Evolutionary conservation across 2,797 vertebrate species (phyloP), one percentile per base, ranked within the genome.

Genomic region (Alectoris magna): DNA sequence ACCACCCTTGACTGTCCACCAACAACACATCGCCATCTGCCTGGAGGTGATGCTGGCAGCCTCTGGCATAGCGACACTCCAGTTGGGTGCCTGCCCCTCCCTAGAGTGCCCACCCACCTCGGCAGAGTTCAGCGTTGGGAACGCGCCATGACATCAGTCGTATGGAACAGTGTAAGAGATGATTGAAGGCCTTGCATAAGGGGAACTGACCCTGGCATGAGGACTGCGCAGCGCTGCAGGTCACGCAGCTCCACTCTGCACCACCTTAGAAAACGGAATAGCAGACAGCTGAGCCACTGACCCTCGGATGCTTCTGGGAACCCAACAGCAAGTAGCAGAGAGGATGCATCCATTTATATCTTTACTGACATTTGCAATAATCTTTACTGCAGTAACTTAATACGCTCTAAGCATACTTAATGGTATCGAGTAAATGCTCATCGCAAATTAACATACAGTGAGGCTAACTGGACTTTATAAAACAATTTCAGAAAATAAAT

Each of bases 391-490:
- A 26, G 64, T 84, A 82, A 92, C 38, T 93, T 76, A 71, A 90
- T 74, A 88, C 55, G 58, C 44, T 69, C 68, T 81, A 94, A 70
- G 72, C 69, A 70, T 84, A 84, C 75, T 82, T 94, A 56, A 73
- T 66, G 43, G 58, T 41, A 93, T 78, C 67, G 87, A 94, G 90
- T 93, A 94, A 86, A 95, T 46, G 48, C 70, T 90, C n/a, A 78
- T 76, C 89, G 43, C 72, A 87, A 94, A 86, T 93, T 77, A 91
- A 84, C 17, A 18, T 46, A 87, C 39, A 56, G 3, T 72, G 85
- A 91, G 78, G 73, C 92, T 51, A n/a, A 77, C 78, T 66, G 49
- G 2, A 56, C 39, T 88, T 85, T 21, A 88, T 58, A 85, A 88
- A 89, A 67, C 34, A 94, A 36, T 23, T 34, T 60, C 64, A 70